A percentile compares a stretch with the other conserved stretches of the same genome.
Evolutionary conservation across 2,113 vertebrate genomes (phyloP).

Genomic region (Rhinoptilus africanus): DNA sequence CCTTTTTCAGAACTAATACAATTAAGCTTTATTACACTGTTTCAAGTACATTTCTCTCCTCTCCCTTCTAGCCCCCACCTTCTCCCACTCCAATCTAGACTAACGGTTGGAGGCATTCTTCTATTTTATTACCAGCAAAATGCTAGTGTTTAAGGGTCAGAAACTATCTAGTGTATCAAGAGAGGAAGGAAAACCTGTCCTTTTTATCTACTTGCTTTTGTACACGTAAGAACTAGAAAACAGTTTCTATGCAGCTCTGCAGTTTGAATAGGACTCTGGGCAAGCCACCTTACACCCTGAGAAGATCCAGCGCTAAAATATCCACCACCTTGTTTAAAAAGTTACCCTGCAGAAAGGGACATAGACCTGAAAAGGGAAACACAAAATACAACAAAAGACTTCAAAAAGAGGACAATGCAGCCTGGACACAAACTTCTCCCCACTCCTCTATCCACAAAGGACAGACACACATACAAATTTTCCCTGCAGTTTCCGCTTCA

Average conservation of each 20-base stretch:
- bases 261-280: not conserved
- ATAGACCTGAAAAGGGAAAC: not conserved
- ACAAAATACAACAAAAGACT: not conserved
- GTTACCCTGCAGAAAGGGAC: not conserved
- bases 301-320: not conserved
- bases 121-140: slow-evolving; percentile 55
- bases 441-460: not conserved
- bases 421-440: not conserved
- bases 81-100: slow-evolving; percentile 23
- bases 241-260: not conserved
- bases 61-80: slow-evolving; percentile 8
- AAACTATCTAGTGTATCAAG: slow-evolving; percentile 22
- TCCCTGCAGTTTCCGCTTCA: slow-evolving; percentile 10
- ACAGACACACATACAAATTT: not conserved
- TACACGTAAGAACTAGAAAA: not conserved
- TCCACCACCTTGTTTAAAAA: not conserved
- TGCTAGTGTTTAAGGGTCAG: slow-evolving; percentile 57
- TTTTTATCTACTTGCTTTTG: slow-evolving; percentile 30
- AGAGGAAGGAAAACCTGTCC: slow-evolving; percentile 22
- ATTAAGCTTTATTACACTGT: slow-evolving; percentile 71
- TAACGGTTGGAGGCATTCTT: slow-evolving; percentile 29
- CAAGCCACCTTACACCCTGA: not conserved
- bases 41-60: slow-evolving; percentile 63
- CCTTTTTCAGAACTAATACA: slow-evolving; percentile 74
- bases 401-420: not conserved